Evolutionary conservation across 2,888 invertebrate species (phyloP), one percentile per base, ranked within the genome.

Genomic region (Microplitis deprimator): DNA sequence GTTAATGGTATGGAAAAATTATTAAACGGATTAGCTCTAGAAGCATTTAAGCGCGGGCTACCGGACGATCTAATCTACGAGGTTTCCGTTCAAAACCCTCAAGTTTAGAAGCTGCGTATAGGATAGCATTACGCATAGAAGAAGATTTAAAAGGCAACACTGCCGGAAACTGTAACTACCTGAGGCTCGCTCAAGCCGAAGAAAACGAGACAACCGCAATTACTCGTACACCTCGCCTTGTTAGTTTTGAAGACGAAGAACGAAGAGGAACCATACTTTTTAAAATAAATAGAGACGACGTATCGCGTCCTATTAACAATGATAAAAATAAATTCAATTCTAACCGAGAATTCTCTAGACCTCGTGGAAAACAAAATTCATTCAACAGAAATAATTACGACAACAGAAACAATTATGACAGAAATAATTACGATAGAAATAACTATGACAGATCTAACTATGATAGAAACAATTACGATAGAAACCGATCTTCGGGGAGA

Each of bases 31-130:
- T 61, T 77, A 1, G 77, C 76, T 0, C 38, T 77, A 38, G 77
- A 79, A 39, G 72, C 77, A 5, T 77, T 68, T 62, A 73, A 74
- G 38, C 41, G 78, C 20, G 73, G 75, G 1, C n/a, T 76, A 8
- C 41, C 78, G 3, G 77, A 79, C n/a, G 75, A 79, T 68, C 40
- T 67, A 13, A 10, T 79, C 13, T 79, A 75, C 70, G 79, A 61
- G 1, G 39, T 73, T 4, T 76, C 76, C 20, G 76, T 79, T 59
- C 76, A 29, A 68, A 73, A 13, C 17, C 60, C 0, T 17, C 10
- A 62, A 16, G 1, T 17, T 13, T 62, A 16, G 6, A 62, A 17
- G 62, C 16, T n/a, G 62, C 62, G 7, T 62, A 62, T 62, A 62
- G 17, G 5, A 62, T 62, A 16, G 17, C 17, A 0, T 17, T 62